Conservation (phyloP, 2,113 vertebrate genomes). For the Caretta caretta region DNA sequence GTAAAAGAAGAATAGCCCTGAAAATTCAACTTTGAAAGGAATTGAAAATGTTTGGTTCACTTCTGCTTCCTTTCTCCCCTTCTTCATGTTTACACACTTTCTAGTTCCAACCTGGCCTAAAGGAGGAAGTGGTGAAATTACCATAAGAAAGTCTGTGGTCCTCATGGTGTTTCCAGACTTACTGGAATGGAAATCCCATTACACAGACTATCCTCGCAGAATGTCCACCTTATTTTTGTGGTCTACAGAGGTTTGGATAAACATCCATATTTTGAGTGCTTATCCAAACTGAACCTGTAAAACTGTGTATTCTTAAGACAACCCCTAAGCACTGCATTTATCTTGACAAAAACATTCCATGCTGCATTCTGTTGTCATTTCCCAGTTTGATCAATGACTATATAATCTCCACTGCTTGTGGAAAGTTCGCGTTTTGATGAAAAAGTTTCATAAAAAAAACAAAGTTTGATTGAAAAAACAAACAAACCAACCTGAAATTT, state of each 20-base stretch:
- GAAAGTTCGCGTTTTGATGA: background rate
- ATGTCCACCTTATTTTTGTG: background rate
- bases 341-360: constrained; percentile 9
- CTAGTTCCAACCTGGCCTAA: background rate
- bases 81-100: background rate
- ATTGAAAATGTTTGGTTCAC: background rate
- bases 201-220: background rate
- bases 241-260: background rate
- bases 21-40: background rate
- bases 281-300: constrained; percentile 8
- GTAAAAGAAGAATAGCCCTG: background rate
- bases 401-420: background rate
- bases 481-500: background rate
- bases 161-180: background rate
- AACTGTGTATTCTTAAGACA: constrained; percentile 14
- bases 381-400: constrained; percentile 6
- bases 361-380: background rate
- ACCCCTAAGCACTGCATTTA: background rate
- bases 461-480: background rate
- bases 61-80: background rate
- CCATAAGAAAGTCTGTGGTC: background rate
- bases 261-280: background rate
- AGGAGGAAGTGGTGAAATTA: background rate
- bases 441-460: background rate
- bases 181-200: background rate